Base-by-base conservation (phyloP, 2,888 invertebrate species). In the Aspidiotus destructor region DNA sequence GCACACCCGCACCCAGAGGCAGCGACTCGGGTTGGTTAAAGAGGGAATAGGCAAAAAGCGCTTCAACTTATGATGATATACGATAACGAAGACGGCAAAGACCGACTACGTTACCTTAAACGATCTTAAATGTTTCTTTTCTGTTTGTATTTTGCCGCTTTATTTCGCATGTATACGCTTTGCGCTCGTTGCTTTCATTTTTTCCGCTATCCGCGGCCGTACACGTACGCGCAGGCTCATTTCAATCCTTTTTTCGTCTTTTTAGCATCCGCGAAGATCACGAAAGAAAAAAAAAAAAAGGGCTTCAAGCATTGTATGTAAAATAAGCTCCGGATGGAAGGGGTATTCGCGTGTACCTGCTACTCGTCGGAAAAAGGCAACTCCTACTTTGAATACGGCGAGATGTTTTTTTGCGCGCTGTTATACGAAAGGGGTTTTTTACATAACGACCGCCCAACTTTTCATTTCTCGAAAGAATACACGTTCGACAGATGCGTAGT, bases 351-450 rank as follows among this genome's bases (percentile, higher is more conserved):
- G 28, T 62, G 16, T 44, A 62, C 62, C 53, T 62, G 48, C 52
- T 52, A 28, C 16, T n/a, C 48, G 48, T n/a, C 48, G 48, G 16
- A 8, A 52, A n/a, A 13, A 28, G 62, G 62, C 52, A 15, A 62
- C 62, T 62, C 62, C 62, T 62, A 62, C 62, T 62, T 62, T 62
- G 62, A 62, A 62, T 62, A 62, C 52, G n/a, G 52, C 17, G 40
- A 1, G n/a, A 2, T 52, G 41, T 13, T 62, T 52, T 61, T 61
- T 62, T 62, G 48, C 52, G 17, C 28, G 17, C 62, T 44, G 48
- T 52, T 62, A 15, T 48, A 48, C 48, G 48, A 11, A 48, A 48
- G 48, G 48, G 48, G 48, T 13, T 48, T 48, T 28, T n/a, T 9
- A 28, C 40, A 41, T 16, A 41, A 48, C 44, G 62, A 15, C 52